Evolutionary conservation across 2,888 invertebrate species (phyloP).

Genomic region (Tetrapedia diversipes): DNA sequence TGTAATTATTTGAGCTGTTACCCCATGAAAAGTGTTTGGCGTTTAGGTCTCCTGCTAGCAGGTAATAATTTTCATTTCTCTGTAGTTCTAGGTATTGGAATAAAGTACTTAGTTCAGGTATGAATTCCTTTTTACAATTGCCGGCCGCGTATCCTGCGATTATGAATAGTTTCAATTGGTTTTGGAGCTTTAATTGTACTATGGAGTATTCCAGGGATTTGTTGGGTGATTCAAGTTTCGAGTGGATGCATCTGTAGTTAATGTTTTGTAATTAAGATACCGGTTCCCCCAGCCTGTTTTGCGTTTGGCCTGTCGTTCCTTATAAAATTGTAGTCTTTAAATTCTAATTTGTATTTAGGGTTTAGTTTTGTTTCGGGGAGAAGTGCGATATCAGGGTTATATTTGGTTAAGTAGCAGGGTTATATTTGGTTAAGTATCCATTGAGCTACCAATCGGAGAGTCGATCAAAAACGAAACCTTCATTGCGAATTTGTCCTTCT

Average conservation of each 20-base stretch:
- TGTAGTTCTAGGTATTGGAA: constrained; percentile 26
- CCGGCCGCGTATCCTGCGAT: constrained; percentile 48
- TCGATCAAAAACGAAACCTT: too few relatives aligned
- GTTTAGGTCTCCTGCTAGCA: too few relatives aligned
- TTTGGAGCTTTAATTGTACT: constrained; percentile 22
- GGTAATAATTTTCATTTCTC: constrained; percentile 28
- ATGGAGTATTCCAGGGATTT: constrained; percentile 40
- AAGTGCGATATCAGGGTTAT: background rate
- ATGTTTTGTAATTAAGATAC: constrained; percentile 38
- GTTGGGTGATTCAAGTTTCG: background rate
- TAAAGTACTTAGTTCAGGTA: constrained; percentile 36
- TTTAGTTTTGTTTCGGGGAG: constrained; percentile 26
- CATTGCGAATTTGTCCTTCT: too few relatives aligned
- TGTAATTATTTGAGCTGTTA: too few relatives aligned
- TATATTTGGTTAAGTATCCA: too few relatives aligned
- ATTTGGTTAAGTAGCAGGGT: background rate
- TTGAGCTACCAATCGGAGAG: too few relatives aligned
- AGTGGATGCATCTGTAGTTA: background rate
- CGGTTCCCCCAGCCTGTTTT: constrained; percentile 56
- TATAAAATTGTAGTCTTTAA: background rate
- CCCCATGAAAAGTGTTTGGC: too few relatives aligned
- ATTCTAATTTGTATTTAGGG: background rate
- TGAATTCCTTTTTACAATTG: constrained; percentile 45
- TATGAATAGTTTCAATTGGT: constrained; percentile 22
- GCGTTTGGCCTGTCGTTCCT: constrained; percentile 37